Base-by-base conservation (phyloP, 35 echinoderm and acorn worm species). In the Hemicentrotus pulcherrimus region DNA sequence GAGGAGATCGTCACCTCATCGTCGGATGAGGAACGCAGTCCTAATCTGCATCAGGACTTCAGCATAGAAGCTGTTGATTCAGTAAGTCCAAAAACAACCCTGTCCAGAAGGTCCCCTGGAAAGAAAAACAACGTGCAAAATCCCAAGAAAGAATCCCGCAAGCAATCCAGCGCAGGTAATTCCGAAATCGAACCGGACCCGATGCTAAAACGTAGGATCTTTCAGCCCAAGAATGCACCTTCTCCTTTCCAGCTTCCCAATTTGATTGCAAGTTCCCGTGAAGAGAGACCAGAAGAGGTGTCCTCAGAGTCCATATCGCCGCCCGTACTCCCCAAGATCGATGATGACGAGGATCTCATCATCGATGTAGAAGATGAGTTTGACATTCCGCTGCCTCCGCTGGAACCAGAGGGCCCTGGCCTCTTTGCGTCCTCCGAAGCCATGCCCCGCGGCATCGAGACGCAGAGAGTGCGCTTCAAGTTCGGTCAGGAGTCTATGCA, bases 1-100 rank as follows among this genome's bases (percentile, higher is more conserved):
- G 95, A 97, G 88, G 97, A 98, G 61, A 94, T 98, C 61, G 95
- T 98, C n/a, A 98, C 97, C 1, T 98, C 97, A 19, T 98, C 97
- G 1, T 95, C 95, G 24, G 97, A 98, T 32, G 97, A 98, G 46
- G 94, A 91, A 78, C 93, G 88, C 13, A 90, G 88, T 32, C 88
- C 88, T 45, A 32, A 90, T 15, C 88, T 47, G 46, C 88, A 90
- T 33, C 32, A 90, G 12, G 33, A 10, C 1, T 4, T 32, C 19
- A 11, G 22, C 65, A 78, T 7, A 78, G 28, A 18, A 90, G 31
- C 1, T 35, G 31, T 45, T 90, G 88, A 90, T 78, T 78, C 65
- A 78, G 19, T n/a, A 7, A 78, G 65, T 78, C 22, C 65, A 6
- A 78, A 78, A 28, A n/a, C 65, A 78, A 78, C 19, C 65, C 65